Base-by-base conservation (phyloP, 2,797 vertebrate genomes). In the Xenentodon cancila region DNA sequence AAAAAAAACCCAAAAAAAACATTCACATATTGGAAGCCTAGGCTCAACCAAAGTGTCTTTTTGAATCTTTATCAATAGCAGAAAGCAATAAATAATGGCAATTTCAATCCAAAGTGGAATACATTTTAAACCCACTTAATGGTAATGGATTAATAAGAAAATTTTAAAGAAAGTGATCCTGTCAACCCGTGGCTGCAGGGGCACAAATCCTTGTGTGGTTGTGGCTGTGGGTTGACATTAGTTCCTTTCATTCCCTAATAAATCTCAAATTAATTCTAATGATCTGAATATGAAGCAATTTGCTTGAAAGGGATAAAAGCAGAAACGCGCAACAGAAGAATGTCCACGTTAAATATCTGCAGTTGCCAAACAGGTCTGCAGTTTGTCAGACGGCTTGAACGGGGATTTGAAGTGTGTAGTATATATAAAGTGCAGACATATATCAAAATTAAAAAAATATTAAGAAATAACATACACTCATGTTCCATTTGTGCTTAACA, bases 231-330 rank as follows among this genome's bases (percentile, higher is more conserved):
- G 53, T 50, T 19, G 42, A 77, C 56, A 64, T 67, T 64, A 48
- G 13, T 65, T 62, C 63, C 64, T 67, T 82, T 73, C 43, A 60
- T 42, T 75, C 53, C 20, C 59, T 75, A 76, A 83, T 84, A 53
- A 85, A 86, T 80, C 46, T 20, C 16, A 52, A 59, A 84, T 84
- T 80, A 68, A 73, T 55, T 84, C 34, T 45, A 68, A 79, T 64
- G 45, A 73, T 76, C 71, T 81, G 47, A 84, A 77, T 70, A 66
- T 77, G 21, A 78, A 85, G 71, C 59, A 0, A 68, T 83, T 79
- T 81, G 71, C 48, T 61, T 75, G 50, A 80, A 53, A 49, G 54
- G 68, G n/a, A 71, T 27, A 27, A 40, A 13, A 40, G 37, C 34
- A 37, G 34, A 37, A 37, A 40, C 1, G 30, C 30, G 16, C 37